phyloP scores from a whole-genome alignment of 2,797 vertebrate species.

The Oceanodroma leucorhoa region DNA sequence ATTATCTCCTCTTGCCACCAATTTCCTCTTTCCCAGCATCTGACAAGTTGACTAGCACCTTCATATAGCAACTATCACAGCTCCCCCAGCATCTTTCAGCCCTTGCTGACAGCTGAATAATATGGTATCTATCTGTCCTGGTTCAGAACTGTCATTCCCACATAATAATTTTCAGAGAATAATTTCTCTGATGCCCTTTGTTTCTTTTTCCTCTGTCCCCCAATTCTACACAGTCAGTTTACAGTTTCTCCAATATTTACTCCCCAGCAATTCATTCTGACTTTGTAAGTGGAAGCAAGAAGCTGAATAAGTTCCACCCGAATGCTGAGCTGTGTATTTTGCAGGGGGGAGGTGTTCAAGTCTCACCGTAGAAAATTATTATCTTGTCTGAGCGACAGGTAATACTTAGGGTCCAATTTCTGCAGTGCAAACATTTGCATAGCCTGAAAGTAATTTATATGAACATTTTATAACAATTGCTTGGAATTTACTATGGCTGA shows the following conservation, averaged over 20 bases:
- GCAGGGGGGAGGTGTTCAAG: not conserved
- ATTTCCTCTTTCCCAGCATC: constrained; percentile 26
- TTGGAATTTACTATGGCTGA: not conserved
- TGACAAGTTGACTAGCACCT: constrained; percentile 43
- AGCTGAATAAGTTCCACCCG: not conserved
- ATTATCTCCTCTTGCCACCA: constrained; percentile 56
- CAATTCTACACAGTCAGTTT: not conserved
- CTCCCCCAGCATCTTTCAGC: not conserved
- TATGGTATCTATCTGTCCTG: not conserved
- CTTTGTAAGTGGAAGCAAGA: not conserved
- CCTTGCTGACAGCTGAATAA: constrained; percentile 32
- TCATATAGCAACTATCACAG: not conserved
- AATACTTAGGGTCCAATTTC: not conserved
- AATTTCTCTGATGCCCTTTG: not conserved
- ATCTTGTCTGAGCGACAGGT: not conserved
- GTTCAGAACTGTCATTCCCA: not conserved
- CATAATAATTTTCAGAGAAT: not conserved
- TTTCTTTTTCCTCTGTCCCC: not conserved
- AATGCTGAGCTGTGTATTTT: not conserved
- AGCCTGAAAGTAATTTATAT: not conserved
- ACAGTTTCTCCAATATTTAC: not conserved
- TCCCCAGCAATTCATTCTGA: constrained; percentile 1
- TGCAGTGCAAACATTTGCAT: not conserved
- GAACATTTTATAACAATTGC: not conserved
- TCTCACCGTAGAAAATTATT: not conserved